Base-by-base conservation (phyloP, 2,113 vertebrate genomes). In the Dermatemys mawii region DNA sequence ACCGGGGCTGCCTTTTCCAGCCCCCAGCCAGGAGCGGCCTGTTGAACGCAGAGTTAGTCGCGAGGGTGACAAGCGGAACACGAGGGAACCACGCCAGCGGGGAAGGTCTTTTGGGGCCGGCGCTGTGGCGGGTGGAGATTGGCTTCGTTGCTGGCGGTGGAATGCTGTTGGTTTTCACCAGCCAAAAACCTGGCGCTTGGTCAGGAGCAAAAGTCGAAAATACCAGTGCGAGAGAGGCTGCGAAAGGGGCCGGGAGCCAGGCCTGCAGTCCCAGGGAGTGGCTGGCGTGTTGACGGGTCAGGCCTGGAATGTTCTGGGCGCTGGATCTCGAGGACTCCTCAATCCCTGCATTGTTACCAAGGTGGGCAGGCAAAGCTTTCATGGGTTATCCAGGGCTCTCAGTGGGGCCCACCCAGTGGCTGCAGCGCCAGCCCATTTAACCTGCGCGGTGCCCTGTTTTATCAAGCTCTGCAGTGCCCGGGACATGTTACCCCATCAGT, bases 361-460 rank as follows among this genome's bases (percentile, higher is more conserved):
- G 8, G 60, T 8, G 60, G 60, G 60, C 16, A n/a, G 57, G 57
- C 57, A 60, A 35, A 16, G 21, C 67, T 73, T 73, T 14, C 22
- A 9, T 38, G 26, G 10, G 24, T 75, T 26, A 38, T 12, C 5
- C 11, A 3, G 38, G 38, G 21, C 5, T 75, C 38, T 75, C 5
- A 3, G 70, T 22, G 19, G 70, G n/a, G 70, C 86, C 80, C n/a
- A 3, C 0, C 0, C 0, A 1, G 54, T 12, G 0, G 84, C 49
- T 88, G 13, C 63, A 11, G 3, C 5, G 5, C 4, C 35, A 24
- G n/a, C n/a, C 10, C 38, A 44, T 41, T 26, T 41, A 75, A 29
- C 46, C 29, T 16, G 4, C 14, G 8, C 8, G 1, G 44, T 17
- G 41, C 78, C 26, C 41, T 32, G 1, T 48, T 32, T 79, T 24